Base-by-base conservation (phyloP, 2,113 vertebrate species). In the Hiodon alosoides region DNA sequence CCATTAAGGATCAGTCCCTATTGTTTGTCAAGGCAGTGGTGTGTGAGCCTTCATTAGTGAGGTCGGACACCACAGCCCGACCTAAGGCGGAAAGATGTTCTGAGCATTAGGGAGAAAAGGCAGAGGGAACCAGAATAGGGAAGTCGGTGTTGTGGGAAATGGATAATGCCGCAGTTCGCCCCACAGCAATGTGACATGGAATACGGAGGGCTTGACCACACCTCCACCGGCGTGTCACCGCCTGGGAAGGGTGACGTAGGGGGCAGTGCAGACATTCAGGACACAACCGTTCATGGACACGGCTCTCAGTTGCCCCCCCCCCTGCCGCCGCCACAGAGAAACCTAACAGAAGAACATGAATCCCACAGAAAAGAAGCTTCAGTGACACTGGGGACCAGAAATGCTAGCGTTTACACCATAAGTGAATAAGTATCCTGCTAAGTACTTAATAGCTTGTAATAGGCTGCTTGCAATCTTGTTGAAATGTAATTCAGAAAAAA, bases 1-100 rank as follows among this genome's bases (percentile, higher is more conserved):
- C 59, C 71, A 71, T 76, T 81, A 78, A 64, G 73, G 69, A 79
- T 71, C 53, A 62, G 50, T 76, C 46, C 51, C 72, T 65, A 10
- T 74, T 31, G 64, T 79, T 75, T 74, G 67, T 81, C 71, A 76
- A 31, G 54, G 65, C 61, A 72, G 17, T 53, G 58, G 60, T 17
- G 17, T 51, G 8, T 53, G 73, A 59, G 61, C 72, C 70, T 72
- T 77, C 69, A 77, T 81, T 74, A 80, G 67, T 17, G 57, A 66
- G 50, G 67, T 65, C 70, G 52, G n/a, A n/a, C 11, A 59, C 54
- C 72, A 16, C 47, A 7, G 16, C 11, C 50, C 4, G 51, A 73
- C 57, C 50, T 47, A 2, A 46, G 31, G 50, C 9, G 51, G 16
- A 66, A 52, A 55, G 61, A 72, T 51, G 48, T 16, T 69, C 55